These are phyloP conservation scores for Entomyzon cyanotis DNA, from an alignment of 2,113 vertebrate genomes.

Conservation along the genomic window DNA sequence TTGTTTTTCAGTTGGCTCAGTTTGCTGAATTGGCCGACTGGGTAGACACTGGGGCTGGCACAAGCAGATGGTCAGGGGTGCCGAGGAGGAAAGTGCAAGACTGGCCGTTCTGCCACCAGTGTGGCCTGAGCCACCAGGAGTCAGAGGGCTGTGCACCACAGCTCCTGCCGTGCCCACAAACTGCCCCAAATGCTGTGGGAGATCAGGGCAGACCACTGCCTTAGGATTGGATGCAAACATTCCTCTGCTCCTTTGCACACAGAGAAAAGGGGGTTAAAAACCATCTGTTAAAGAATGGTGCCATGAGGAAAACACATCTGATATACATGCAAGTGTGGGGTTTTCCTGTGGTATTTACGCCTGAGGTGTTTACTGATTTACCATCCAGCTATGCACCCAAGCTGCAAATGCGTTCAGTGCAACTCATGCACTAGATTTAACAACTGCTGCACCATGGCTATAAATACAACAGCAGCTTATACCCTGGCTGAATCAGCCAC, in stretches of 20 bases:
- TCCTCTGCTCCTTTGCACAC: conserved; percentile 11
- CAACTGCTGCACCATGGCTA: neutral
- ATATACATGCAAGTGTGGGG: neutral
- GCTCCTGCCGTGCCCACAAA: neutral
- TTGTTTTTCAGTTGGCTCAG: neutral
- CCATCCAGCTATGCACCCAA: neutral
- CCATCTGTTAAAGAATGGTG: neutral
- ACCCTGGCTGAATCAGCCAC: neutral
- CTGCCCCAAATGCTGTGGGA: rapidly evolving
- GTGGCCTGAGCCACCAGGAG: neutral
- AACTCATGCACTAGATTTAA: neutral
- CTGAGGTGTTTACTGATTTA: conserved; percentile 36
- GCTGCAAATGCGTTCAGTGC: neutral
- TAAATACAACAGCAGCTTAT: neutral
- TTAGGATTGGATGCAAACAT: neutral
- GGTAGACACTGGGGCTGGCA: neutral
- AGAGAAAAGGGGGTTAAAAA: neutral
- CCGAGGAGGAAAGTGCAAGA: neutral
- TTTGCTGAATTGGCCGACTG: rapidly evolving
- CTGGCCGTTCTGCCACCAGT: neutral
- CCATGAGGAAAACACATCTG: conserved; percentile 5
- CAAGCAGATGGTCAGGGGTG: neutral
- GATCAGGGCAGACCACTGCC: neutral
- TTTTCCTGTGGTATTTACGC: conserved; percentile 57
- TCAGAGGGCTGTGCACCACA: neutral